A percentile compares a stretch with the other conserved stretches of the same genome.
These are phyloP conservation scores for Orthosia incerta DNA, from an alignment of 2,888 invertebrate genomes.

Conservation along the genomic window DNA sequence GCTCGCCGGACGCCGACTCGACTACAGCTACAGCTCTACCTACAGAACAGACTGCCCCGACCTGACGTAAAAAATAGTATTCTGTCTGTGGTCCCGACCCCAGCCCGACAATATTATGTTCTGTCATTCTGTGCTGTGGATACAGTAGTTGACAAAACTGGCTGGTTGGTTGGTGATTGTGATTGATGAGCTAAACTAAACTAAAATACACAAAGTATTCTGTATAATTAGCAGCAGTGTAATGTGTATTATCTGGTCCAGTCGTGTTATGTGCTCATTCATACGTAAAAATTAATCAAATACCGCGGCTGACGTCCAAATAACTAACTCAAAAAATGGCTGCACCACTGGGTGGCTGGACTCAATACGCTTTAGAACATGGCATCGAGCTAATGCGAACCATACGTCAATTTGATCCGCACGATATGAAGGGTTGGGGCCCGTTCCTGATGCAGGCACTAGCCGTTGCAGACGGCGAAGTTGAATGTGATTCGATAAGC, in stretches of 20 bases:
- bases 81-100: too few relatives aligned
- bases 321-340: conserved; percentile 18
- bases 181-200: too few relatives aligned
- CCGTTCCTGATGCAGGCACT: conserved; percentile 1
- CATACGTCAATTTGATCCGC: not conserved
- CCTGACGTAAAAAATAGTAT: too few relatives aligned
- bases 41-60: too few relatives aligned
- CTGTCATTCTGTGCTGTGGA: too few relatives aligned
- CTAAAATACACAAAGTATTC: too few relatives aligned
- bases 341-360: not conserved
- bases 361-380: not conserved
- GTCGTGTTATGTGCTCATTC: not conserved
- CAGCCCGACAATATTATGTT: too few relatives aligned
- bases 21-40: too few relatives aligned
- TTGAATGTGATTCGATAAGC: not conserved
- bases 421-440: conserved; percentile 9
- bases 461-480: not conserved
- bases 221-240: too few relatives aligned
- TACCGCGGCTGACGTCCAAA: not conserved
- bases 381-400: not conserved
- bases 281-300: not conserved
- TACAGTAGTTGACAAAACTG: too few relatives aligned
- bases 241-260: not conserved
- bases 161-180: too few relatives aligned
- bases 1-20: too few relatives aligned